phyloP scores from a whole-genome alignment of 2,113 vertebrate genomes.

The Gobio gobio region DNA sequence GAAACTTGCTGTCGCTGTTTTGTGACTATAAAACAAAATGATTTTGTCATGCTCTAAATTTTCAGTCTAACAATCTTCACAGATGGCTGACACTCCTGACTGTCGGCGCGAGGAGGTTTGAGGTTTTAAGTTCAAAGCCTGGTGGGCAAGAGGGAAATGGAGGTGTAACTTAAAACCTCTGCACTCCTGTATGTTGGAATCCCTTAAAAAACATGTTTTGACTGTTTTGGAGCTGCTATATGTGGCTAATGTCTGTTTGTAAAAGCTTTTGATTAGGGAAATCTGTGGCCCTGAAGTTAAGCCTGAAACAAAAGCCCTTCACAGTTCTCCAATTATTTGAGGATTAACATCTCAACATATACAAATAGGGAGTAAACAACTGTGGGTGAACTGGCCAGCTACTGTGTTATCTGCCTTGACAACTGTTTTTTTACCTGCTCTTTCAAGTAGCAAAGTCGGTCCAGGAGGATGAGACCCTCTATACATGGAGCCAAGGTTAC shows the following conservation, averaged over 20 bases:
- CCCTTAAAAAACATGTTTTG: neutral
- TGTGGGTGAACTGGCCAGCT: neutral
- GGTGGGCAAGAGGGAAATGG: constrained; percentile 1
- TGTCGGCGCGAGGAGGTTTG: constrained; percentile 14
- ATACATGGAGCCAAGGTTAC: constrained; percentile 93
- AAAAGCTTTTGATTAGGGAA: neutral
- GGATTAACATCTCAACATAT: constrained; percentile 4
- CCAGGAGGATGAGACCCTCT: constrained; percentile 92
- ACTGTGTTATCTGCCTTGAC: neutral
- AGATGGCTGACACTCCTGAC: constrained; percentile 28
- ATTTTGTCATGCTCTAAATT: constrained; percentile 14
- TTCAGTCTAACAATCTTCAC: constrained; percentile 17
- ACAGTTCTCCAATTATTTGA: constrained; percentile 9
- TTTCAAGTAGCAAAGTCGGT: constrained; percentile 94
- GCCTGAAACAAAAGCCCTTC: constrained; percentile 13
- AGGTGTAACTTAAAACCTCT: constrained; percentile 36
- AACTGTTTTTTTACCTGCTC: constrained; percentile 87
- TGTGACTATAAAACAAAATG: constrained; percentile 4
- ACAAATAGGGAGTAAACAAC: neutral
- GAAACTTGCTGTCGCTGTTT: neutral
- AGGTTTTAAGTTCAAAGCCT: constrained; percentile 39
- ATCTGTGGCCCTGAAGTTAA: constrained; percentile 9
- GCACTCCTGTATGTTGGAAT: constrained; percentile 5
- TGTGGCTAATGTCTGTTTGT: neutral
- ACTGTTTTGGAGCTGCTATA: neutral